phyloP scores from a whole-genome alignment of 1,140 invertebrate species.

The Drosophila sulfurigaster region DNA sequence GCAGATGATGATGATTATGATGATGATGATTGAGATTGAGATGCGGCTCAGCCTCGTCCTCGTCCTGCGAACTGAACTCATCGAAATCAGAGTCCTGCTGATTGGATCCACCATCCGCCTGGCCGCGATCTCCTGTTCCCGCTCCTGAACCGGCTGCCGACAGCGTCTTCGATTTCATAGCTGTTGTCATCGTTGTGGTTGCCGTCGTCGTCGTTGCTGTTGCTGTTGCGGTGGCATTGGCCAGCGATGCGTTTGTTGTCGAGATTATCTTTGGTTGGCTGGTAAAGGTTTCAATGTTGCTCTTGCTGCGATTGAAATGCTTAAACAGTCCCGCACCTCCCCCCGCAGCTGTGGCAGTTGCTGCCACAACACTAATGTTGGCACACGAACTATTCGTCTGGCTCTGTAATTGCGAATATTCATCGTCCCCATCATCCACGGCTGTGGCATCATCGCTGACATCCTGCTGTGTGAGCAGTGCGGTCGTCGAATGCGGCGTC shows the following conservation, averaged over 20 bases:
- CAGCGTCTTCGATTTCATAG: conserved; percentile 61
- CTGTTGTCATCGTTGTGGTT: background rate
- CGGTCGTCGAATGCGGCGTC: conserved; percentile 66
- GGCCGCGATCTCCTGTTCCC: conserved; percentile 88
- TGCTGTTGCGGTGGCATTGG: background rate
- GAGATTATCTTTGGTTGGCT: conserved; percentile 82
- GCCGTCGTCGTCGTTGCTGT: conserved; percentile 11
- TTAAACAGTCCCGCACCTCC: conserved; percentile 36
- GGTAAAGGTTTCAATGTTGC: conserved; percentile 79
- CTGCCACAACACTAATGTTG: conserved; percentile 57
- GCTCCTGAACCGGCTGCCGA: background rate
- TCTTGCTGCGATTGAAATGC: conserved; percentile 81
- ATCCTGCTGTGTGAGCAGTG: conserved; percentile 38
- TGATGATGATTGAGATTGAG: conserved; percentile 1
- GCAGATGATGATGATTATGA: conserved; percentile 2
- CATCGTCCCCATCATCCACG: conserved; percentile 52
- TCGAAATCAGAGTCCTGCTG: conserved; percentile 93
- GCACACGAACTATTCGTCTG: conserved; percentile 68
- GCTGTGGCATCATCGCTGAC: conserved; percentile 84
- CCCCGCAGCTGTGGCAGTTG: conserved; percentile 12
- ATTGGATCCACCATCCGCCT: conserved; percentile 93
- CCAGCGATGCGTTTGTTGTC: conserved; percentile 59
- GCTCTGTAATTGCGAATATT: conserved; percentile 54
- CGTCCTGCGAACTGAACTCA: conserved; percentile 91
- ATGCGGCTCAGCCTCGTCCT: conserved; percentile 85